A percentile compares a stretch with the other conserved stretches of the same genome.
These are phyloP conservation scores for Yoshiicerus persimilis DNA, from an alignment of 1,140 invertebrate genomes.

Conservation along the genomic window DNA sequence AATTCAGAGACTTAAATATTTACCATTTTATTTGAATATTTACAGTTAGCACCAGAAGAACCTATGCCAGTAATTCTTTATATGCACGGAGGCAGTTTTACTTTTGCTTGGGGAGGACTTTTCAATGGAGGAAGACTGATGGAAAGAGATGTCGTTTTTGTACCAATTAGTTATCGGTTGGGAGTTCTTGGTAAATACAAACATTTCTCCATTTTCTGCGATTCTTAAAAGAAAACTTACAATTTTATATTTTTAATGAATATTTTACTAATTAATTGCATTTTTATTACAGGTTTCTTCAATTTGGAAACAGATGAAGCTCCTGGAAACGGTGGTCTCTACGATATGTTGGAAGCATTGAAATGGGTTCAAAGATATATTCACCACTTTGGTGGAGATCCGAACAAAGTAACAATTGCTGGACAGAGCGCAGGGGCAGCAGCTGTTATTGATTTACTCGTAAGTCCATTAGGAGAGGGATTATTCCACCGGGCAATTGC, in stretches of 20 bases:
- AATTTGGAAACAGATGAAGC: constrained; percentile 19
- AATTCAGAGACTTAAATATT: background rate
- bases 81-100: background rate
- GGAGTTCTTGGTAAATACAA: background rate
- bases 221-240: too few relatives aligned
- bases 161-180: constrained; percentile 15
- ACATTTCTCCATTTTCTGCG: too few relatives aligned
- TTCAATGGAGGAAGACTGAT: constrained; percentile 2
- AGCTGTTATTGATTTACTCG: constrained; percentile 25
- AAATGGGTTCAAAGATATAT: constrained; percentile 33
- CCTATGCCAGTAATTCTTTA: constrained; percentile 5
- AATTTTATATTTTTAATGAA: too few relatives aligned
- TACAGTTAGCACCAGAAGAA: background rate
- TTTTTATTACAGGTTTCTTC: constrained; percentile 23
- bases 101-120: background rate
- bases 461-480: constrained; percentile 2
- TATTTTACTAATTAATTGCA: too few relatives aligned
- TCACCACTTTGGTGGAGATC: constrained; percentile 35
- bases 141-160: constrained; percentile 5
- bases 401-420: constrained; percentile 9
- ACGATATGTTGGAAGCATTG: constrained; percentile 31
- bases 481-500: constrained; percentile 32
- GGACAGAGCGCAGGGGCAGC: constrained; percentile 43
- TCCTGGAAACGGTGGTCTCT: constrained; percentile 42
- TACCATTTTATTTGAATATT: background rate